Conservation (phyloP, 2,797 vertebrate species). For the Mastacembelus armatus region DNA sequence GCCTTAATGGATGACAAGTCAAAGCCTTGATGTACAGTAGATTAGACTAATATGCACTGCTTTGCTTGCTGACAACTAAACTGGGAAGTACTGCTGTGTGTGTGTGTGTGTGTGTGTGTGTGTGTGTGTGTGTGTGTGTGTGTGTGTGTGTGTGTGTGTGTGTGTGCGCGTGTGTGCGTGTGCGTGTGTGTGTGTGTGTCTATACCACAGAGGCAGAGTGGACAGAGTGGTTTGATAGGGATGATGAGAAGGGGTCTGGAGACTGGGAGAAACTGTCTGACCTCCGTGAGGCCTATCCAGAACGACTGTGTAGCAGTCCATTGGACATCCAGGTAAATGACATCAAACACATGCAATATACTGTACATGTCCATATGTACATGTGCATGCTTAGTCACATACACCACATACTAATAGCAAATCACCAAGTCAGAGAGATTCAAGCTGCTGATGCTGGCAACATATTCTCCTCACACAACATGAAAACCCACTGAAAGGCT, state of each 20-base stretch:
- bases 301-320: slow-evolving; percentile 89
- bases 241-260: slow-evolving; percentile 86
- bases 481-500: background rate
- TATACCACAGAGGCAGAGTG: slow-evolving; percentile 90
- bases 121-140: slow-evolving; percentile 40
- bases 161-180: slow-evolving; percentile 38
- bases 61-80: slow-evolving; percentile 29
- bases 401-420: too few species aligned
- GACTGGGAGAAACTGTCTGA: slow-evolving; percentile 93
- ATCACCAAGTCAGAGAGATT: background rate
- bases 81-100: slow-evolving; percentile 22
- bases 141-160: slow-evolving; percentile 43
- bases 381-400: background rate
- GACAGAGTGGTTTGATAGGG: slow-evolving; percentile 93
- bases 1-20: slow-evolving; percentile 49
- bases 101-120: slow-evolving; percentile 40
- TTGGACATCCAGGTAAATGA: slow-evolving; percentile 91
- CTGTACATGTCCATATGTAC: background rate
- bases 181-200: slow-evolving; percentile 34
- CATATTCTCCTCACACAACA: slow-evolving; percentile 4
- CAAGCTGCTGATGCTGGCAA: slow-evolving; percentile 2
- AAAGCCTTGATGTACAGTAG: slow-evolving; percentile 10
- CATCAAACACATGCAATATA: background rate
- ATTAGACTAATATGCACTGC: slow-evolving; percentile 36
- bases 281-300: slow-evolving; percentile 86